A percentile compares a stretch with the other conserved stretches of the same genome.
These are phyloP conservation scores for Furcifer pardalis DNA, from an alignment of 2,797 vertebrate species.

Conservation along the genomic window DNA sequence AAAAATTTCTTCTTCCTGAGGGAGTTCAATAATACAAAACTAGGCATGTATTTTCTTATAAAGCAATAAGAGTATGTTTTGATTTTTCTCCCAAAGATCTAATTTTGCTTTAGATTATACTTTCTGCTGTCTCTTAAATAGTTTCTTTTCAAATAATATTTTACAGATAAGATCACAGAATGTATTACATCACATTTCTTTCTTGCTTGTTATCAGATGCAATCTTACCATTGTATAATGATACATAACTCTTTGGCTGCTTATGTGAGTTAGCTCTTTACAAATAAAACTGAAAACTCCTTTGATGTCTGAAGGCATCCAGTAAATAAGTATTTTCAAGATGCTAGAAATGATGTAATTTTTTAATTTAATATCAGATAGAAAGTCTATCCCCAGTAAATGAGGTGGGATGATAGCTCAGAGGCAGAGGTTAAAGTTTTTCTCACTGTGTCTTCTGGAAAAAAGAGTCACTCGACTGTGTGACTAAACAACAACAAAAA, in stretches of 20 bases:
- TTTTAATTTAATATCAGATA: neutral
- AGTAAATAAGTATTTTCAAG: slow-evolving; percentile 2
- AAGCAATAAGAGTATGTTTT: neutral
- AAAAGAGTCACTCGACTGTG: no score
- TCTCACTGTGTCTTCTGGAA: no score
- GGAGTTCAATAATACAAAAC: slow-evolving; percentile 11
- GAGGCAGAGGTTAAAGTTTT: no score
- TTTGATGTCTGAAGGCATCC: neutral
- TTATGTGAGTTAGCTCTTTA: neutral
- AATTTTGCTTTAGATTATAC: slow-evolving; percentile 12
- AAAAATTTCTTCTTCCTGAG: slow-evolving; percentile 13
- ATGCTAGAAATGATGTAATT: slow-evolving; percentile 4
- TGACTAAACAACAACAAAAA: no score
- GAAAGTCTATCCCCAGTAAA: neutral
- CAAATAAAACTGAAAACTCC: slow-evolving; percentile 13
- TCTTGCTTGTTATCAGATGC: neutral
- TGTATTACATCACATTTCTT: slow-evolving; percentile 6
- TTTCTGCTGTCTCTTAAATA: slow-evolving; percentile 20
- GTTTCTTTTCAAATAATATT: neutral
- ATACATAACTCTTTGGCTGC: neutral
- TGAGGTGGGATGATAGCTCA: no score
- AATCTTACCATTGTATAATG: neutral
- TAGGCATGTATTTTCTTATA: slow-evolving; percentile 19
- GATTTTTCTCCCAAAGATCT: neutral
- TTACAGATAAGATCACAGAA: slow-evolving; percentile 18